Evolutionary conservation across 2,888 invertebrate genomes (phyloP).

Genomic region (Callyntrura guangdongensis): DNA sequence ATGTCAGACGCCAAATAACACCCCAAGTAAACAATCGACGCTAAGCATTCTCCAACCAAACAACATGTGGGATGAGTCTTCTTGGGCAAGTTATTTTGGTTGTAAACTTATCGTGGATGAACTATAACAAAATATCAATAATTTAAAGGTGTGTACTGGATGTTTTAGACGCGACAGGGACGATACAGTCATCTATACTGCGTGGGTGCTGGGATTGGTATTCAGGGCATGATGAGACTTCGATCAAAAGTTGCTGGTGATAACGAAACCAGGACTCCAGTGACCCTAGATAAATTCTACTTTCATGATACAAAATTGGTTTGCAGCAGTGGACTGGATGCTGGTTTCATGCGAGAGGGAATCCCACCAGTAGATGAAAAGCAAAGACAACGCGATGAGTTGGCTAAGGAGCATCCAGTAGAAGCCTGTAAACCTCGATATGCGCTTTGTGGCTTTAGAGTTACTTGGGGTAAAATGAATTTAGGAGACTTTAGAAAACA

Average conservation of each 20-base stretch:
- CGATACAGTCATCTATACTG: background rate
- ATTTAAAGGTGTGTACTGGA: background rate
- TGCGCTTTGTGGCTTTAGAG: slow-evolving; percentile 47
- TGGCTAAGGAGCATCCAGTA: background rate
- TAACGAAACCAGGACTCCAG: background rate
- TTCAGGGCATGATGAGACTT: slow-evolving; percentile 5
- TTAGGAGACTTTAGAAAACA: slow-evolving; percentile 6
- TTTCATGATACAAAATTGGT: slow-evolving; percentile 55
- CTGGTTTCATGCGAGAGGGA: slow-evolving; percentile 52
- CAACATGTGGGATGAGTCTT: slow-evolving; percentile 18
- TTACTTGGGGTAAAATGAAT: slow-evolving; percentile 42
- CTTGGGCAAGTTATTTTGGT: background rate
- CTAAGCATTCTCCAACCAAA: slow-evolving; percentile 1
- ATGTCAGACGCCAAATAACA: slow-evolving; percentile 11
- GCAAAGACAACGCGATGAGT: background rate
- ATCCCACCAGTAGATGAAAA: background rate
- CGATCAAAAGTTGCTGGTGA: background rate
- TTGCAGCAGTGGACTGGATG: slow-evolving; percentile 45
- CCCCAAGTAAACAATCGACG: background rate
- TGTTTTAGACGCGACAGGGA: slow-evolving; percentile 2
- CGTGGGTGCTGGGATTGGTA: slow-evolving; percentile 58
- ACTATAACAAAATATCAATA: background rate
- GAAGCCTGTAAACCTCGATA: slow-evolving; percentile 51
- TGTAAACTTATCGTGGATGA: too few species aligned
- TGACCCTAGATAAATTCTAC: slow-evolving; percentile 13